Evolutionary conservation across 2,888 invertebrate species (phyloP), one percentile per base, ranked within the genome.

Genomic region (Campaea margaritaria): DNA sequence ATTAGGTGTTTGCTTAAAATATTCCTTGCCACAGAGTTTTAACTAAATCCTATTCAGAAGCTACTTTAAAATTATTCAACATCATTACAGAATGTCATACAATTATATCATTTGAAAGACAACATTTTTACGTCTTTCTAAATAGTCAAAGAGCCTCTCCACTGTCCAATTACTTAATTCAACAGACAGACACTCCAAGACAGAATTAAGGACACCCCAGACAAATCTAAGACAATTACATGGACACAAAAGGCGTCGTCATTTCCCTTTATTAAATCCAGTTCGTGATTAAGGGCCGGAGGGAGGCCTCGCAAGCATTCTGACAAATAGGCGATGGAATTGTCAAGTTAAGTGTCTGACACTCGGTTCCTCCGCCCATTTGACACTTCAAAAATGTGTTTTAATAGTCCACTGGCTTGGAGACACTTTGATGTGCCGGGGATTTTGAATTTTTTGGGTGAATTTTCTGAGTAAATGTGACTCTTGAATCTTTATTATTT

Each of bases 281-380:
- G 63, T 68, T 58, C 64, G 62, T 59, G 65, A 64, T 66, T 64
- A 68, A 68, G 68, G 55, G 52, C 46, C 63, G 59, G 57, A 60
- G 44, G 47, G 58, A 54, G 60, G 56, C 64, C 71, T 70, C 55
- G 51, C 60, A 57, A 58, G 51, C 62, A 64, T 76, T 78, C 79
- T 82, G 76, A 78, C 78, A 81, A 83, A 82, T 79, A 70, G 78
- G 73, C 79, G 77, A 75, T 62, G 72, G 76, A 83, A 81, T 78
- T 78, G 77, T 78, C 75, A 45, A 41, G 52, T 38, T 13, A 31
- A 58, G 58, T 58, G 52, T 47, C 58, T 38, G 56, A 70, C 70
- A 62, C 81, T 82, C 67, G 14, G 60, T 72, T 62, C 69, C 82
- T 73, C 83, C 84, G 83, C 85, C 86, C 80, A 79, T 71, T 66